phyloP scores from a whole-genome alignment of 1,140 invertebrate species.

The Atta colombica region DNA sequence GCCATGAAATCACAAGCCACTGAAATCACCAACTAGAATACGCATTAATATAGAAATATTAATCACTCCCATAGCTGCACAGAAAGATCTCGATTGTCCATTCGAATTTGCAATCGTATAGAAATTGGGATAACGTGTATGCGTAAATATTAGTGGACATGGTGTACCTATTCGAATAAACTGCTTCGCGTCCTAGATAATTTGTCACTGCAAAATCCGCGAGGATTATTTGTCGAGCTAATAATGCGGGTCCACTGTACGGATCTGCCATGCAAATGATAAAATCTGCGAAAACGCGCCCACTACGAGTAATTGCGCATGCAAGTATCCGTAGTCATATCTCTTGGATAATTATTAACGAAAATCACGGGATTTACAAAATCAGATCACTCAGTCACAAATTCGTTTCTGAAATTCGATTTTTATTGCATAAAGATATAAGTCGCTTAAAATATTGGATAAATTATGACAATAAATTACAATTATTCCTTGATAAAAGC shows the following conservation, averaged over 20 bases:
- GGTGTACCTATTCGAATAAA: conserved; percentile 80
- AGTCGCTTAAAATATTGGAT: neutral
- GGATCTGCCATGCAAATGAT: conserved; percentile 71
- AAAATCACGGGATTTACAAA: conserved; percentile 60
- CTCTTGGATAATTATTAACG: conserved; percentile 68
- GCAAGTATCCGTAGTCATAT: conserved; percentile 64
- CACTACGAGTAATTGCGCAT: conserved; percentile 78
- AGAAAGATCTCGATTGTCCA: conserved; percentile 70
- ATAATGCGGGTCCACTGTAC: conserved; percentile 80
- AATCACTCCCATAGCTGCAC: conserved; percentile 23
- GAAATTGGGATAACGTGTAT: conserved; percentile 68
- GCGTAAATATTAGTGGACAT: conserved; percentile 72
- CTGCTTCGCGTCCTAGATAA: conserved; percentile 80
- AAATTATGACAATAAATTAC: neutral
- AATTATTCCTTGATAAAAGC: neutral
- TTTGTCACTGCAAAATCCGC: conserved; percentile 83
- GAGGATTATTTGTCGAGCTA: conserved; percentile 84
- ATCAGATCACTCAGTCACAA: neutral
- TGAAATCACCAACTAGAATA: conserved; percentile 17
- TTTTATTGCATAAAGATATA: neutral
- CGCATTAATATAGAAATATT: conserved; percentile 50
- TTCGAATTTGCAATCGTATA: conserved; percentile 66
- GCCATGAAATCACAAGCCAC: conserved; percentile 11
- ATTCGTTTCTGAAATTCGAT: neutral
- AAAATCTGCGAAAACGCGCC: conserved; percentile 77